phyloP scores from a whole-genome alignment of 1,140 invertebrate genomes.

The Ceratitis capitata region DNA sequence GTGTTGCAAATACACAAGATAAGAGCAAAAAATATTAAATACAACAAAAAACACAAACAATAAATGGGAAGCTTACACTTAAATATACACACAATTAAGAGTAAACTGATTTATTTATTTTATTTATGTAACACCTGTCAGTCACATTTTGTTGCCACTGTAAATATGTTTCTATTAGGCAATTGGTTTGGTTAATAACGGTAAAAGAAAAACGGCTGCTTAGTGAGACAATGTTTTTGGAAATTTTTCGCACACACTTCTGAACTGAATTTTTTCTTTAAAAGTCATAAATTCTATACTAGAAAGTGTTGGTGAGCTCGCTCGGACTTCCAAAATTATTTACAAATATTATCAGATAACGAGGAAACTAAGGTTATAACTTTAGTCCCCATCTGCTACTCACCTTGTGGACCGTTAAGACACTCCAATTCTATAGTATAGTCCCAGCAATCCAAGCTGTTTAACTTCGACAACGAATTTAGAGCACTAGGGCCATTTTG shows the following conservation, averaged over 20 bases:
- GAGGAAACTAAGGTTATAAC: not conserved
- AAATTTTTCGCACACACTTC: no score
- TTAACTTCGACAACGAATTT: conserved; percentile 65
- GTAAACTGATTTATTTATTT: not conserved
- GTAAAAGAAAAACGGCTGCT: not conserved
- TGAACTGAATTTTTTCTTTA: not conserved
- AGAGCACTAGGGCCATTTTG: conserved; percentile 26
- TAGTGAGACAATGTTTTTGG: not conserved
- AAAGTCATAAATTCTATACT: not conserved
- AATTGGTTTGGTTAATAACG: not conserved
- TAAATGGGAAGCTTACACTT: no score
- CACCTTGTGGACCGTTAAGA: conserved; percentile 77
- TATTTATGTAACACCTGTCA: not conserved
- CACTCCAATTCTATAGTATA: conserved; percentile 83
- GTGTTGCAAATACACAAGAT: not conserved
- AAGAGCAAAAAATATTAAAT: no score
- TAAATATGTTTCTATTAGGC: no score
- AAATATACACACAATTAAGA: not conserved
- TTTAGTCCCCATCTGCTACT: not conserved
- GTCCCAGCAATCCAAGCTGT: conserved; percentile 82
- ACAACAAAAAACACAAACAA: no score
- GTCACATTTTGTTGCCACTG: not conserved
- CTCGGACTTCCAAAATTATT: not conserved
- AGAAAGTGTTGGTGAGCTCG: not conserved
- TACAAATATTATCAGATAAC: not conserved